Conservation (phyloP, 2,888 invertebrate species). For the Craniophora ligustri region DNA sequence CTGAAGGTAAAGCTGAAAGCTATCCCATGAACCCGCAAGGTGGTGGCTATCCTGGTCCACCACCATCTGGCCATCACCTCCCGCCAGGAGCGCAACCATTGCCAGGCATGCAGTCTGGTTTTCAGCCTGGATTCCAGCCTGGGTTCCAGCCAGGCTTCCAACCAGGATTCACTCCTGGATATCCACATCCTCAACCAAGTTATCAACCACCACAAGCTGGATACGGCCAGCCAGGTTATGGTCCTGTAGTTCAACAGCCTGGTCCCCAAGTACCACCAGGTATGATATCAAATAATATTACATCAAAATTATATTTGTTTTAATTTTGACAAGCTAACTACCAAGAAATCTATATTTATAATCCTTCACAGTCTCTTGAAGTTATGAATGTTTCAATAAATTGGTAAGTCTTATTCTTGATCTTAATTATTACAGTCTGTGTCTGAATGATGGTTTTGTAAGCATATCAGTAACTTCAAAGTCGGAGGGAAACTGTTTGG, state of each 20-base stretch:
- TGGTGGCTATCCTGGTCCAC: constrained; percentile 73
- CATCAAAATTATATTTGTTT: not conserved
- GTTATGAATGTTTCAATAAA: too few species aligned
- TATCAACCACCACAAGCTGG: constrained; percentile 53
- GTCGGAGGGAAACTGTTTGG: too few species aligned
- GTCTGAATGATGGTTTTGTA: too few species aligned
- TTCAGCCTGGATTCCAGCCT: constrained; percentile 76
- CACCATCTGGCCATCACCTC: constrained; percentile 61
- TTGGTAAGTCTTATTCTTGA: too few species aligned
- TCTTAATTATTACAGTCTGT: too few species aligned
- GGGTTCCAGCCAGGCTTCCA: constrained; percentile 74
- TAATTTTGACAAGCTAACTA: not conserved
- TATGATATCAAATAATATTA: constrained; percentile 4
- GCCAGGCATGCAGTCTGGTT: constrained; percentile 79
- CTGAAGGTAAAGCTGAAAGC: constrained; percentile 72
- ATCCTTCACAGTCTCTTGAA: too few species aligned
- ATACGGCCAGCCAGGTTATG: constrained; percentile 58
- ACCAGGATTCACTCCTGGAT: constrained; percentile 69
- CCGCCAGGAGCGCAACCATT: constrained; percentile 77
- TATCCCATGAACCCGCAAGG: constrained; percentile 72
- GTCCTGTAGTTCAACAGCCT: constrained; percentile 75
- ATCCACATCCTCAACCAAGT: constrained; percentile 65
- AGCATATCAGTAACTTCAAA: too few species aligned
- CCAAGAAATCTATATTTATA: too few species aligned
- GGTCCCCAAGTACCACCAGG: constrained; percentile 69